Percentiles rank a stretch among this genome's conserved stretches.
Evolutionary conservation across 2,797 vertebrate genomes (phyloP).

Genomic region (Ciconia nigra): DNA sequence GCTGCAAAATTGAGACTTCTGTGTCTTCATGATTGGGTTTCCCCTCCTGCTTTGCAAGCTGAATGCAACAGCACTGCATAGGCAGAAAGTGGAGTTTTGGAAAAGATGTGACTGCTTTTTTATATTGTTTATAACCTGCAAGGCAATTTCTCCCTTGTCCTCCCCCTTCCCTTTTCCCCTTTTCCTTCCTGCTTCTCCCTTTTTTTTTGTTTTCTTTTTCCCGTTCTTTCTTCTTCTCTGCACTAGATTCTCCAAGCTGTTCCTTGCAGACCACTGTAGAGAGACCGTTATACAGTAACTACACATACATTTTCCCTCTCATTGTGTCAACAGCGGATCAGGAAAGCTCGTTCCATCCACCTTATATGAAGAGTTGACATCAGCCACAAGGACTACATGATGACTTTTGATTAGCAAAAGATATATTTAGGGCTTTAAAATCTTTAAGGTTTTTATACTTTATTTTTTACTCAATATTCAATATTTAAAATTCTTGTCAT

Average conservation of each 20-base stretch:
- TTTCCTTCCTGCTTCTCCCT: background rate
- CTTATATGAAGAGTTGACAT: background rate
- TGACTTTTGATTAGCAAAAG: background rate
- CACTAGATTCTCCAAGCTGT: background rate
- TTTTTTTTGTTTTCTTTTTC: background rate
- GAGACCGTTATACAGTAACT: background rate
- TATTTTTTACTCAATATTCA: background rate
- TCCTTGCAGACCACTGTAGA: background rate
- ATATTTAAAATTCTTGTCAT: background rate
- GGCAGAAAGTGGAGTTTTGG: background rate
- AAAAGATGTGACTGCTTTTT: background rate
- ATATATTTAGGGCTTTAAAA: background rate
- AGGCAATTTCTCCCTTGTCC: background rate
- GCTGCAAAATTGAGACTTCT: background rate
- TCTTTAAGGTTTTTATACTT: background rate
- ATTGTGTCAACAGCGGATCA: background rate
- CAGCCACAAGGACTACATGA: background rate
- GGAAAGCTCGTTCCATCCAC: background rate
- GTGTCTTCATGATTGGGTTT: background rate
- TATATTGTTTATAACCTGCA: background rate
- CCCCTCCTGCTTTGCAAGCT: background rate
- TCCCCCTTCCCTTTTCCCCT: background rate
- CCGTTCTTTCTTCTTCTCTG: background rate
- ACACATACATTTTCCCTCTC: background rate
- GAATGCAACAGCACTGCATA: background rate